Evolutionary conservation across 1,140 invertebrate species (phyloP), one percentile per base, ranked within the genome.

Genomic region (Ridgeia piscesae): DNA sequence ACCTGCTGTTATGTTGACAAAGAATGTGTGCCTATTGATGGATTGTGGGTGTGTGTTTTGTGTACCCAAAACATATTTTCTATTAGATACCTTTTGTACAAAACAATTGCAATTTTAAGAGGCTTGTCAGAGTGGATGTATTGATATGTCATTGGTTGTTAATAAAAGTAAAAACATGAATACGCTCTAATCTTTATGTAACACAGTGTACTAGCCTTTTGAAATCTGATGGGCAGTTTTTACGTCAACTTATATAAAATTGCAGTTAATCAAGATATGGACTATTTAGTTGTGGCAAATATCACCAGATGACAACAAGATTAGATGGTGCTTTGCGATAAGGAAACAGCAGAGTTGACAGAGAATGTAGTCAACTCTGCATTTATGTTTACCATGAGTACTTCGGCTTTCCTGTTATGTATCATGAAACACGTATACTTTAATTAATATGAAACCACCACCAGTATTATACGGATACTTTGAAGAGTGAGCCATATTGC

Each of bases 51-150:
- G 17, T 77, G 27, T 17, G 58, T 77, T 42, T 77, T 77, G 58
- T 77, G 58, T 77, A 77, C 58, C 58, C 11, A 77, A 77, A 77
- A 77, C 4, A 77, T 77, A 77, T 77, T 77, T 77, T 77, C 58
- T 77, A 77, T 21, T 77, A 77, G 58, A 77, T 77, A 77, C 58
- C 58, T 77, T 77, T 77, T 77, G 58, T 77, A 77, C 58, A 2
- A 77, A 77, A 77, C 58, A 77, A 77, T 77, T 77, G 27, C 58
- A 77, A 77, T 77, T 77, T 77, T 77, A 77, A 77, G 58, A 77
- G 58, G 58, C 58, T 77, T 1, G 58, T 8, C 27, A 77, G 58
- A 77, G 58, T 77, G 48, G 8, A 77, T 77, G 11, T 77, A 6
- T 77, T 77, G 58, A 42, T 42, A 42, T 42, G 58, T 77, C 58